phyloP scores from a whole-genome alignment of 64 coral and sea anemone species.

The Cladopsammia gracilis region DNA sequence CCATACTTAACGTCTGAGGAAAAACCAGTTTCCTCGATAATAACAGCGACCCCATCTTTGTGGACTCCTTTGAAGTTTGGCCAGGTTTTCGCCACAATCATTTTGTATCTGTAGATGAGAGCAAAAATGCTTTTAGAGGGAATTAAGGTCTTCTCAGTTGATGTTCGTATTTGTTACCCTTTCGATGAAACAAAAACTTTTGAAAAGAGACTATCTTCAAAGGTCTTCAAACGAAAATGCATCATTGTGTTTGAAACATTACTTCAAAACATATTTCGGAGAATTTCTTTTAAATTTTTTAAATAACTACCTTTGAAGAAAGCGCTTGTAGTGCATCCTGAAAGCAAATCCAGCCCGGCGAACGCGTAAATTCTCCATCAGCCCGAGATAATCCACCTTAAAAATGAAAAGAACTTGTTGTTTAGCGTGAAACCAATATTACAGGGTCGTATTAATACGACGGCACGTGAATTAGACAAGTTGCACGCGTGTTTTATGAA shows the following conservation, averaged over 20 bases:
- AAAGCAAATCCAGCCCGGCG: constrained; percentile 97
- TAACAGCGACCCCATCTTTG: constrained; percentile 70
- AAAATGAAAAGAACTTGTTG: background rate
- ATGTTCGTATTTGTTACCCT: too few species aligned
- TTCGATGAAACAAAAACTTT: too few species aligned
- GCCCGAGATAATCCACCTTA: constrained; percentile 94
- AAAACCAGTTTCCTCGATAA: constrained; percentile 67
- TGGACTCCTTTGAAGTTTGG: constrained; percentile 82
- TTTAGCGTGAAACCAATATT: background rate
- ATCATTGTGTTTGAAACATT: too few species aligned
- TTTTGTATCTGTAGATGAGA: constrained; percentile 82
- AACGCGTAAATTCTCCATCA: constrained; percentile 96
- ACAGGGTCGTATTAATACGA: background rate
- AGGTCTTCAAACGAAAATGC: too few species aligned
- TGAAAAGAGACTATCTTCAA: too few species aligned
- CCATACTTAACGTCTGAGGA: constrained; percentile 88
- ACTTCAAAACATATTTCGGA: background rate
- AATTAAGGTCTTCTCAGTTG: too few species aligned
- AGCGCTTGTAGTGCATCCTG: constrained; percentile 87
- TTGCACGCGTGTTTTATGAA: too few species aligned
- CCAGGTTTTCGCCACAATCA: constrained; percentile 87
- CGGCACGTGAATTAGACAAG: too few species aligned
- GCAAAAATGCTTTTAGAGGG: background rate
- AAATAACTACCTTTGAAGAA: constrained; percentile 70
- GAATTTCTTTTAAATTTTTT: background rate